These are phyloP conservation scores for Hyppa rectilinea DNA, from an alignment of 2,888 invertebrate genomes.

Conservation along the genomic window DNA sequence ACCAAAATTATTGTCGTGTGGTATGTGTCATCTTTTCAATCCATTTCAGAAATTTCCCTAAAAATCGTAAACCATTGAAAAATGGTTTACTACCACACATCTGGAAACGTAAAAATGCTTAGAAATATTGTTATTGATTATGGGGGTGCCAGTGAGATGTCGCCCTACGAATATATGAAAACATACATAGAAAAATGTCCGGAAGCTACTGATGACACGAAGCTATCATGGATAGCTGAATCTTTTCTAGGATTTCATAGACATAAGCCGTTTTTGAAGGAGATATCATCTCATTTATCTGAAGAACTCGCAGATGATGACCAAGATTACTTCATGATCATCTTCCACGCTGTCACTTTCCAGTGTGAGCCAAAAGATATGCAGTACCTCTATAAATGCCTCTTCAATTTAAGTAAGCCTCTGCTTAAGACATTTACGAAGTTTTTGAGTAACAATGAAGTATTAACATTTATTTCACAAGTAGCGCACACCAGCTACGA, in stretches of 20 bases:
- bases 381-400: conserved; percentile 81
- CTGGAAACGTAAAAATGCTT: conserved; percentile 82
- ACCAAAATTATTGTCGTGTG: conserved; percentile 74
- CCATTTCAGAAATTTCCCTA: conserved; percentile 65
- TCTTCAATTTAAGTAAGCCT: conserved; percentile 84
- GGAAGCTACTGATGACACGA: conserved; percentile 77
- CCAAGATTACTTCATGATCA: conserved; percentile 81
- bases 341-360: conserved; percentile 81
- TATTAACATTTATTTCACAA: conserved; percentile 84
- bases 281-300: conserved; percentile 74
- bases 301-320: conserved; percentile 79
- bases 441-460: conserved; percentile 85
- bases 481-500: conserved; percentile 87
- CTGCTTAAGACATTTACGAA: conserved; percentile 80
- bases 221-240: conserved; percentile 84
- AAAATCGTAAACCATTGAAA: conserved; percentile 64
- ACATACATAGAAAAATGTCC: conserved; percentile 82
- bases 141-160: conserved; percentile 71
- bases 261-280: conserved; percentile 77
- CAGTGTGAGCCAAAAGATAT: conserved; percentile 78
- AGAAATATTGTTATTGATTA: conserved; percentile 82
- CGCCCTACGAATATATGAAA: conserved; percentile 85
- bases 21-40: conserved; percentile 74
- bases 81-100: conserved; percentile 87
- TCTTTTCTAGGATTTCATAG: conserved; percentile 82